Evolutionary conservation across 1,140 invertebrate species (phyloP).

Genomic region (Oryctes rhinoceros): DNA sequence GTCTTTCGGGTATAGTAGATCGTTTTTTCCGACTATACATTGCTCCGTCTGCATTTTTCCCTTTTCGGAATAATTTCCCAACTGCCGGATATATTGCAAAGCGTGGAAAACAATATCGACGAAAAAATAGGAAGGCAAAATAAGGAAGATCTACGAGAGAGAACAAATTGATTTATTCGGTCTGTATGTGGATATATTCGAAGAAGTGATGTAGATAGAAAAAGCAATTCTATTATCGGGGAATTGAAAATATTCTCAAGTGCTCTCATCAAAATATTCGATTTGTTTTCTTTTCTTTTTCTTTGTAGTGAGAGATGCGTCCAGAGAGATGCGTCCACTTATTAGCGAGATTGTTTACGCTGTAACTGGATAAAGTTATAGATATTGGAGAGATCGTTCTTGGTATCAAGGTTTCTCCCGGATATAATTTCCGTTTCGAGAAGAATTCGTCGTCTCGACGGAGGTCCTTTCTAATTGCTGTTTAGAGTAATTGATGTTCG

Average conservation of each 20-base stretch:
- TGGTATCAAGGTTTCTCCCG: no score
- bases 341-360: no score
- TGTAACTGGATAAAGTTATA: no score
- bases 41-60: conserved; percentile 40
- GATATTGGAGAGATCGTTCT: no score
- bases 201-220: conserved; percentile 12
- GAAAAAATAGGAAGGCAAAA: conserved; percentile 20
- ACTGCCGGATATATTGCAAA: conserved; percentile 45
- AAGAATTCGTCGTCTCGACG: no score
- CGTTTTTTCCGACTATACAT: conserved; percentile 33
- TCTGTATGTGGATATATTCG: neutral
- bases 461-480: no score
- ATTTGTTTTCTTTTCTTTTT: neutral
- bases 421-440: no score
- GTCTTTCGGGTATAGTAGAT: neutral
- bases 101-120: conserved; percentile 34
- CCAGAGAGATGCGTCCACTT: no score
- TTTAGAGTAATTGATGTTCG: no score
- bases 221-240: conserved; percentile 27
- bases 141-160: conserved; percentile 17
- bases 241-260: conserved; percentile 16
- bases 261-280: conserved; percentile 19
- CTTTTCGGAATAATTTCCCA: conserved; percentile 8
- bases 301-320: neutral
- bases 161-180: conserved; percentile 6